Evolutionary conservation across 1,140 invertebrate genomes (phyloP).

Genomic region (Orius insidiosus): DNA sequence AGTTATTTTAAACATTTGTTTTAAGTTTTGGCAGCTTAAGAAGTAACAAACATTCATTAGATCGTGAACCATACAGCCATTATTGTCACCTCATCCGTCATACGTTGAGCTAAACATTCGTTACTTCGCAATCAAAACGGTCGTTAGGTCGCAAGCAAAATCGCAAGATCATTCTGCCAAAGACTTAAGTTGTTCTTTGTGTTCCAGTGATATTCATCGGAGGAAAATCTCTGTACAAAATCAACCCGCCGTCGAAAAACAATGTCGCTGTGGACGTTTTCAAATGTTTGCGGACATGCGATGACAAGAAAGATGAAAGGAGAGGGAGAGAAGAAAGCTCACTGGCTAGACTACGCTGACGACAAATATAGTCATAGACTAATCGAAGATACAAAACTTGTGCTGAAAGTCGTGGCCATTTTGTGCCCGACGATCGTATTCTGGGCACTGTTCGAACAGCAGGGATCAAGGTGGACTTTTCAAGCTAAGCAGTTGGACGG

Average conservation of each 20-base stretch:
- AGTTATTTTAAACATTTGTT: too few species aligned
- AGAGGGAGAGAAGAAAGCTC: constrained; percentile 31
- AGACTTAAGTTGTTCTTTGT: constrained; percentile 18
- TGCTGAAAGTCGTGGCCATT: constrained; percentile 52
- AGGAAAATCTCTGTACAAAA: constrained; percentile 59
- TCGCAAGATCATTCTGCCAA: too few species aligned
- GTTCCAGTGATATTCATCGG: constrained; percentile 61
- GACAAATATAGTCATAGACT: constrained; percentile 45
- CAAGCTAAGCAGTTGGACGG: constrained; percentile 85
- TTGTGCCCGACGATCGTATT: constrained; percentile 75
- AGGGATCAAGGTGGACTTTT: constrained; percentile 88
- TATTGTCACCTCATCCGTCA: too few species aligned
- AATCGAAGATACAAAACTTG: constrained; percentile 56
- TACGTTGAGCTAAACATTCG: too few species aligned
- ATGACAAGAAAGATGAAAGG: constrained; percentile 26
- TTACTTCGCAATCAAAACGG: too few species aligned
- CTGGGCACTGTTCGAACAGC: constrained; percentile 77
- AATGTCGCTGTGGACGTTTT: constrained; percentile 64
- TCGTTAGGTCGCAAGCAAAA: background rate
- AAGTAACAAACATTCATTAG: too few species aligned
- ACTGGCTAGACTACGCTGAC: constrained; percentile 66
- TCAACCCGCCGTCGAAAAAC: constrained; percentile 58
- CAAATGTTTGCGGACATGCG: constrained; percentile 44
- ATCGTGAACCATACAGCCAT: too few species aligned
- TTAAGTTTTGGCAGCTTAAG: too few species aligned